A percentile compares a stretch with the other conserved stretches of the same genome.
Evolutionary conservation across 2,113 vertebrate genomes (phyloP).

Genomic region (Pterocles orientalis): DNA sequence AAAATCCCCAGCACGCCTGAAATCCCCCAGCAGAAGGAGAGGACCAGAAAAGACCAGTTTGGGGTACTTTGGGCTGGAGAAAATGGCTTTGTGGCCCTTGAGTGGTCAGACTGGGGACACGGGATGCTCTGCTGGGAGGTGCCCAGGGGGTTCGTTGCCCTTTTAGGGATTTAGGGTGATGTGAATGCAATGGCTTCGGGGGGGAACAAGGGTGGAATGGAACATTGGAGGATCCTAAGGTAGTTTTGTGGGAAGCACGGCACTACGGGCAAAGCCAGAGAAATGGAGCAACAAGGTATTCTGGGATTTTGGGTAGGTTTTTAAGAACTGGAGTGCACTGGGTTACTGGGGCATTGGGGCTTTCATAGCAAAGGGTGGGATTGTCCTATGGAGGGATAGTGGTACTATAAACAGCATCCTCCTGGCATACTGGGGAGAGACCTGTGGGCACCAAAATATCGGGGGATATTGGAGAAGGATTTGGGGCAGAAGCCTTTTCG

Average conservation of each 20-base stretch:
- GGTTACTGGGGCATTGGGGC: too few species aligned
- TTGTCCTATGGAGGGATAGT: not conserved
- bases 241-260: not conserved
- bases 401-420: not conserved
- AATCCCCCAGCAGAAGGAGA: not conserved
- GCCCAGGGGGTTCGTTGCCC: rapidly evolving
- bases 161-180: not conserved
- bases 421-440: not conserved
- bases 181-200: not conserved
- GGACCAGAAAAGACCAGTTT: rapidly evolving
- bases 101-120: not conserved
- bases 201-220: not conserved
- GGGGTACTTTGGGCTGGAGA: not conserved
- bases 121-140: not conserved
- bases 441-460: rapidly evolving
- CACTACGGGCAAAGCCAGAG: not conserved
- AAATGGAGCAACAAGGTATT: not conserved
- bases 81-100: not conserved
- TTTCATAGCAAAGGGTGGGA: not conserved
- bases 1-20: not conserved
- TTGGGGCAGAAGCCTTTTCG: not conserved
- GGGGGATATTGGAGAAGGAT: not conserved
- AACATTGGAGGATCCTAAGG: not conserved
- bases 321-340: not conserved
- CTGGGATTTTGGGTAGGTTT: not conserved